Percentiles rank a stretch among this genome's conserved stretches.
These are phyloP conservation scores for Cyrtorhinus lividipennis DNA, from an alignment of 1,140 invertebrate genomes.

Conservation along the genomic window DNA sequence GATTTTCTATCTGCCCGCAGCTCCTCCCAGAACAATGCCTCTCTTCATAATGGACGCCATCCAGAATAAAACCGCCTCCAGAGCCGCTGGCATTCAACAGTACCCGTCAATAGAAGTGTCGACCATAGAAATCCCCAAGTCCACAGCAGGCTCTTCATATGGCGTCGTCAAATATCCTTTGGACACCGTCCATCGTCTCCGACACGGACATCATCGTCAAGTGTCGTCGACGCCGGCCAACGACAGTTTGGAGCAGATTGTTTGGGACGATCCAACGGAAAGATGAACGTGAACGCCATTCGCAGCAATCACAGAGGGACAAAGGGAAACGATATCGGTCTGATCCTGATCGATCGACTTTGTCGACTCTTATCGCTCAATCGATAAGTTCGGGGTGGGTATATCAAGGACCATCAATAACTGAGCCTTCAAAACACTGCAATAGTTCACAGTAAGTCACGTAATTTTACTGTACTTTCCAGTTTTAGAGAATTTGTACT, in stretches of 20 bases:
- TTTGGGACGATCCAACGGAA: constrained; percentile 13
- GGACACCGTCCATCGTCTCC: constrained; percentile 7
- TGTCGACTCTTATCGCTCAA: too few species aligned
- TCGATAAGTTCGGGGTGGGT: too few species aligned
- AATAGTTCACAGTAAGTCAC: too few species aligned
- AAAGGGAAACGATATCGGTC: too few species aligned
- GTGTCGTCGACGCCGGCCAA: constrained; percentile 5
- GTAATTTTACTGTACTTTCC: too few species aligned
- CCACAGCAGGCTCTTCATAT: constrained; percentile 13
- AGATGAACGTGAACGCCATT: not conserved
- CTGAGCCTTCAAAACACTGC: too few species aligned
- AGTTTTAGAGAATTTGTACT: too few species aligned
- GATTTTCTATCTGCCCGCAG: constrained; percentile 8
- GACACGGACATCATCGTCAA: not conserved
- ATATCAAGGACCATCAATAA: too few species aligned
- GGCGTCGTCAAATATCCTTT: constrained; percentile 18
- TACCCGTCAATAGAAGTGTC: constrained; percentile 25
- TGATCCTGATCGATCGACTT: too few species aligned
- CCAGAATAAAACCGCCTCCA: not conserved
- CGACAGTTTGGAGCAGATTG: constrained; percentile 20
- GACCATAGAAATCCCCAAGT: constrained; percentile 23
- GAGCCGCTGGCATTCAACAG: not conserved
- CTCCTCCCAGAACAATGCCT: constrained; percentile 17
- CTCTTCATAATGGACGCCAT: constrained; percentile 18
- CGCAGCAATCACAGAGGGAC: too few species aligned